Percentiles rank a stretch among this genome's conserved stretches.
Conservation (phyloP, 2,888 invertebrate species). For the Alviniconcha strummeri region DNA sequence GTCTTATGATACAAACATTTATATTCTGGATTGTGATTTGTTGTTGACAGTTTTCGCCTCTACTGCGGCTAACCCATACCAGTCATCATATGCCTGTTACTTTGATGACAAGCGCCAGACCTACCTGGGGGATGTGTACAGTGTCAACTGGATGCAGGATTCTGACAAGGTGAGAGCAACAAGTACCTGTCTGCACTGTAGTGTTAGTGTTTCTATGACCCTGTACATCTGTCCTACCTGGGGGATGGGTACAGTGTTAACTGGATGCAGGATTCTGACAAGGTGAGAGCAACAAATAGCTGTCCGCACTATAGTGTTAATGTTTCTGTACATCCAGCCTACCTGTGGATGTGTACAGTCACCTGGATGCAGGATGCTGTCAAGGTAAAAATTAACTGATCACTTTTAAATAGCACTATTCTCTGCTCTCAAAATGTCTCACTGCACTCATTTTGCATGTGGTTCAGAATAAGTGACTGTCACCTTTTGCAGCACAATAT, state of each 20-base stretch:
- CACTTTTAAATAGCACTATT: no score
- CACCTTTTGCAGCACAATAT: no score
- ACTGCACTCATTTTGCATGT: no score
- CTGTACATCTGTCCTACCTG: slow-evolving; percentile 75
- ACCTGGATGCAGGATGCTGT: slow-evolving; percentile 80
- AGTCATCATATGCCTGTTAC: slow-evolving; percentile 79
- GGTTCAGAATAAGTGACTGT: no score
- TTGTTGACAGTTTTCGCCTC: slow-evolving; percentile 77
- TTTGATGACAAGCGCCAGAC: slow-evolving; percentile 75
- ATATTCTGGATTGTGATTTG: neutral
- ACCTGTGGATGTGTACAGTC: slow-evolving; percentile 79
- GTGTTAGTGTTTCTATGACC: slow-evolving; percentile 76
- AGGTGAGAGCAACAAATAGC: slow-evolving; percentile 44
- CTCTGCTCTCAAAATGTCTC: no score
- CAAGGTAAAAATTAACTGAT: slow-evolving; percentile 47
- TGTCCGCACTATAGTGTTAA: no score
- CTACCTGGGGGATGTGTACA: slow-evolving; percentile 79
- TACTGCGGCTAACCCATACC: slow-evolving; percentile 78
- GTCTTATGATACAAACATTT: no score
- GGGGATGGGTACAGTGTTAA: slow-evolving; percentile 80
- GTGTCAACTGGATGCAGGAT: slow-evolving; percentile 80
- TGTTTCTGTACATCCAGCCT: slow-evolving; percentile 76
- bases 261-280: slow-evolving; percentile 80
- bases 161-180: slow-evolving; percentile 72
- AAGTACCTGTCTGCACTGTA: no score